Evolutionary conservation across 2,888 invertebrate species (phyloP).

Genomic region (Ormyrus pomaceus): DNA sequence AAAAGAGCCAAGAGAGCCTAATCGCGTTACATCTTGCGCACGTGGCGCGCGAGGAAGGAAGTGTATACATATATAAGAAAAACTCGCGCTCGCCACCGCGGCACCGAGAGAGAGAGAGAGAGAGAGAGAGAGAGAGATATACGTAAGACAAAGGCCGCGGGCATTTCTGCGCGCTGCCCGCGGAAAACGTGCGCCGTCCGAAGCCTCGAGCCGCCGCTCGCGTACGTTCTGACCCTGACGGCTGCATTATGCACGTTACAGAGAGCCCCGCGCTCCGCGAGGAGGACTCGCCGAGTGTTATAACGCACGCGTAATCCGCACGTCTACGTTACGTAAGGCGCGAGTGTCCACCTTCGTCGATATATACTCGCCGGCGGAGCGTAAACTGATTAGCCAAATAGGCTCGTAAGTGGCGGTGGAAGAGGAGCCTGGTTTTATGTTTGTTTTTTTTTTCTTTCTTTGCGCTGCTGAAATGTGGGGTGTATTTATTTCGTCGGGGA

Average conservation of each 20-base stretch:
- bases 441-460: neutral
- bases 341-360: neutral
- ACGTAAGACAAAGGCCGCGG: no score
- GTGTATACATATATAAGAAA: no score
- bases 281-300: slow-evolving; percentile 2
- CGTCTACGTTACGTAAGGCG: no score
- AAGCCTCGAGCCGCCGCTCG: slow-evolving; percentile 23
- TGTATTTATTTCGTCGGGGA: no score
- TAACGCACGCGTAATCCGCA: slow-evolving; percentile 5
- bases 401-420: neutral
- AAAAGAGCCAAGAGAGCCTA: no score
- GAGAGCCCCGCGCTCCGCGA: neutral
- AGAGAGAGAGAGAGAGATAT: no score
- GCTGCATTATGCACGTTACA: neutral
- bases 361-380: no score
- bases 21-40: no score
- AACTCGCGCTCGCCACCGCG: no score
- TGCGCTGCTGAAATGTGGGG: no score
- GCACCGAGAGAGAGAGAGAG: no score
- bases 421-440: neutral
- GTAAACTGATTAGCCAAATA: slow-evolving; percentile 2
- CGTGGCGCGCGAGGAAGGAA: no score
- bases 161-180: neutral
- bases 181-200: neutral
- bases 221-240: neutral